Conservation (phyloP, 2,113 vertebrate genomes). For the Turdus rufiventris region DNA sequence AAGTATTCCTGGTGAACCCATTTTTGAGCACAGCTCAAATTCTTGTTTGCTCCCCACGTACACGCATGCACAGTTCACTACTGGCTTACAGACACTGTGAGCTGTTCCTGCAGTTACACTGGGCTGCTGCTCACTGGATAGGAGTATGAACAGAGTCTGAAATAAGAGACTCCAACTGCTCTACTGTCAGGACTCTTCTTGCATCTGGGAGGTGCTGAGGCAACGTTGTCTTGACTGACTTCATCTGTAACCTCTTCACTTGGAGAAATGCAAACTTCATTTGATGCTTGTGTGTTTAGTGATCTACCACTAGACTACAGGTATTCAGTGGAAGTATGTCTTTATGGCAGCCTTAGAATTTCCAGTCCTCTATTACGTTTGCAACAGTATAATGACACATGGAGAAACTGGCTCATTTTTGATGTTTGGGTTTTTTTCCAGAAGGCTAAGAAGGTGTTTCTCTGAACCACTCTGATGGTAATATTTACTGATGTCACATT, state of each 20-base stretch:
- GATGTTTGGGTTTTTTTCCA: neutral
- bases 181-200: neutral
- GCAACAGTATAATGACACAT: neutral
- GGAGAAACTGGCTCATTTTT: neutral
- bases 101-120: neutral
- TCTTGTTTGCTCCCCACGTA: accelerated
- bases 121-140: neutral
- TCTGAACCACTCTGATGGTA: neutral
- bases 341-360: neutral
- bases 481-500: neutral
- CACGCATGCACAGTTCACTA: accelerated
- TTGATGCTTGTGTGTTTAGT: neutral
- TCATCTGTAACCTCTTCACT: neutral
- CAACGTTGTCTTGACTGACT: neutral
- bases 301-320: neutral
- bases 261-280: neutral
- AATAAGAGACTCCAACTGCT: neutral
- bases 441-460: neutral
- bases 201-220: neutral
- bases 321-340: neutral
- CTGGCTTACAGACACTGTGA: neutral
- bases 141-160: neutral
- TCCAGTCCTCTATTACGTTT: neutral
- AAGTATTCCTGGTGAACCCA: neutral
- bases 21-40: neutral